Base-by-base conservation (phyloP, 2,797 vertebrate genomes). In the Crenichthys baileyi region DNA sequence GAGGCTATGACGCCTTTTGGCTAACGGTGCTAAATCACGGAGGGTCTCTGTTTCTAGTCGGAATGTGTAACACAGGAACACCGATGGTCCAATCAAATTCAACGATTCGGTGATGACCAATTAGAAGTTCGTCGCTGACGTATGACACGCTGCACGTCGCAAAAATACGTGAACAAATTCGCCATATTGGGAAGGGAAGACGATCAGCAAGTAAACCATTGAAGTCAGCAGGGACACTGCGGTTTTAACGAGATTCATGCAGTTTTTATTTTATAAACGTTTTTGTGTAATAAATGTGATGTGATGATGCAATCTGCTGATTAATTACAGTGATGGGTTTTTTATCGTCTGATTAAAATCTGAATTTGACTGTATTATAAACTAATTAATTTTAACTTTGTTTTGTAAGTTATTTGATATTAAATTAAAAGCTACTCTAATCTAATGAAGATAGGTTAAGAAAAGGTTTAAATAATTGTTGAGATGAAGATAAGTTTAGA, bases 31-130 rank as follows among this genome's bases (percentile, higher is more conserved):
- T 0, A 46, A 86, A 70, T 72, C 2, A 51, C 44, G 0, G 2
- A 0, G 7, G 1, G 29, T 0, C 44, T 2, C n/a, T 84, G 93
- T 93, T 94, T 93, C 91, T 9, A 1, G 79, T 70, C 92, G 94
- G 92, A 90, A 7, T 0, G 15, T 7, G 75, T 36, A 55, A n/a
- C 0, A 20, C 73, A 76, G 5, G 89, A 15, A 91, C 90, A 56
- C 7, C 0, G 0, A 29, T 22, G 16, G 70, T 79, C 93, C 90
- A 94, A 92, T 93, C 72, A 60, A 13, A 60, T 70, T 53, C 39
- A 24, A 20, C 2, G 2, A 0, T 12, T 3, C 7, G 0, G 1
- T 0, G 0, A 7, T 22, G 71, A 4, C 90, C 86, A 92, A 90
- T 91, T 4, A 73, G 0, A 72, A 0, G 2, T 29, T 58, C 0